Evolutionary conservation across 2,888 invertebrate genomes (phyloP), one percentile per base, ranked within the genome.

Genomic region (Tinea pellionella): DNA sequence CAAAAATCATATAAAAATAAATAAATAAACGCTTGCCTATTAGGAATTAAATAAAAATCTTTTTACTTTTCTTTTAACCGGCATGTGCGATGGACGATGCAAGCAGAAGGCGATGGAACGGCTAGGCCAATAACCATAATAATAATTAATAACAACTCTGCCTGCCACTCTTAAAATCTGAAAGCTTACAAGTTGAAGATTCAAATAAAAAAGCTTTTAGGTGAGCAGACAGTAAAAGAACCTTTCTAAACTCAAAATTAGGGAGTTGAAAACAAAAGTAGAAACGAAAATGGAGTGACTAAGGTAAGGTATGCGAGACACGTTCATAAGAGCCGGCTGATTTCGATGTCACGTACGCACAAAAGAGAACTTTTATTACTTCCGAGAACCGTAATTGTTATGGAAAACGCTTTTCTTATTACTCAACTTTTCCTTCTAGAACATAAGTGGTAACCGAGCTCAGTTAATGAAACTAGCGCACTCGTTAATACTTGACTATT

Each of bases 301-400:
- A 47, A 47, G 47, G 71, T 71, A 72, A 69, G 70, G 72, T 70
- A 82, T 80, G 77, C 82, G 66, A 67, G 73, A 77, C 83, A 83
- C 83, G 82, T 80, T 65, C 71, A 67, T 72, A 70, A 70, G 74
- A 77, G 75, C 73, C 71, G 75, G 75, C 73, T 75, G 78, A 78
- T 78, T 78, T 73, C 76, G 74, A 62, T 74, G 77, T 79, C 83
- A 83, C 83, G 83, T 83, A 74, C 75, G 65, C 64, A 72, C 73
- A 76, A 78, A 78, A 76, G 73, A 80, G 78, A 83, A 83, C 80
- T 80, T 82, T 80, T 82, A 83, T 83, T 81, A 80, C 81, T 78
- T 80, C 79, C 77, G 72, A 75, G 75, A 69, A 66, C 66, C 71
- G 77, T 81, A 82, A 83, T 83, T 83, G 81, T 81, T 81, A 81